Evolutionary conservation across 2,113 vertebrate species (phyloP).

Genomic region (Vulpes ferrilata): DNA sequence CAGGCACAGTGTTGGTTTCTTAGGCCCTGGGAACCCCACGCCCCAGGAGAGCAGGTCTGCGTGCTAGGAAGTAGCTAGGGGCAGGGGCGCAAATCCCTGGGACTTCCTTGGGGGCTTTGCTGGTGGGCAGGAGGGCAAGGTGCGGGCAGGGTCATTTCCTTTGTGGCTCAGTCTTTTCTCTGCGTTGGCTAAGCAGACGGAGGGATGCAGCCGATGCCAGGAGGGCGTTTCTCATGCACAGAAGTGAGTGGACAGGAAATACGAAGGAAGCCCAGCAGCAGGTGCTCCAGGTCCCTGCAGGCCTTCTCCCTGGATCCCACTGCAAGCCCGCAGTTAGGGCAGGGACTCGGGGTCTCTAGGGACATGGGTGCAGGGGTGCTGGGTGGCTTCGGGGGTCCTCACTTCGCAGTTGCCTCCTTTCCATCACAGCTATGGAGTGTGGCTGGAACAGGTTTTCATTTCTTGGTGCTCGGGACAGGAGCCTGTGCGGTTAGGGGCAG

Average conservation of each 20-base stretch:
- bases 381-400: neutral
- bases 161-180: neutral
- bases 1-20: accelerated
- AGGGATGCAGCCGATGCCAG: neutral
- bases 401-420: neutral
- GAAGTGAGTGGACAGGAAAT: neutral
- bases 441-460: neutral
- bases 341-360: neutral
- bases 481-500: neutral
- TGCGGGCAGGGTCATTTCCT: neutral
- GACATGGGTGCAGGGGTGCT: neutral
- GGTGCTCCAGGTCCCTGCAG: neutral
- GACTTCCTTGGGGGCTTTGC: neutral
- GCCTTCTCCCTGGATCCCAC: neutral
- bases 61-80: neutral
- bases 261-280: accelerated
- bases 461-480: neutral
- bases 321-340: neutral
- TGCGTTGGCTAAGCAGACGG: neutral
- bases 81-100: neutral
- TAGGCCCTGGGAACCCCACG: neutral
- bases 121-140: neutral
- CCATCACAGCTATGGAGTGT: neutral
- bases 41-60: neutral
- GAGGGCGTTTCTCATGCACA: neutral